Percentiles rank a stretch among this genome's conserved stretches.
Evolutionary conservation across 2,113 vertebrate genomes (phyloP).

Genomic region (Neogobius melanostomus): DNA sequence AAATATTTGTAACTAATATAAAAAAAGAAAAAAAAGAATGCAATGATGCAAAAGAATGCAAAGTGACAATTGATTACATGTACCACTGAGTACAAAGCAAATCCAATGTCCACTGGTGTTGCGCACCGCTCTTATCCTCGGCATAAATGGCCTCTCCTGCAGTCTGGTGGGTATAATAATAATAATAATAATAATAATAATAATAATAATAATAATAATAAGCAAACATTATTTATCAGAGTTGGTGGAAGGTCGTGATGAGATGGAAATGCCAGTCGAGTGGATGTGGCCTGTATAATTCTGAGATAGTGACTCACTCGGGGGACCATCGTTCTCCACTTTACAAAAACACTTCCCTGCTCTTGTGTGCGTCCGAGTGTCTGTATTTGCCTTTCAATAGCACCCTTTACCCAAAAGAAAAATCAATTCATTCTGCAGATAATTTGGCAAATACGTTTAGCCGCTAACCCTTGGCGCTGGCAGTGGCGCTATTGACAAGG

Average conservation of each 20-base stretch:
- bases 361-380: background rate
- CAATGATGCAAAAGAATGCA: too few species aligned
- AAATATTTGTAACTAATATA: too few species aligned
- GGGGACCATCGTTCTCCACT: background rate
- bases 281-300: background rate
- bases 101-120: too few species aligned
- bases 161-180: too few species aligned
- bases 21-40: too few species aligned
- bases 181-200: too few species aligned
- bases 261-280: background rate
- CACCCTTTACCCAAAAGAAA: slow-evolving; percentile 1
- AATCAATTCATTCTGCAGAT: slow-evolving; percentile 6
- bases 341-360: background rate
- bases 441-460: slow-evolving; percentile 6
- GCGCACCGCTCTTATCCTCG: too few species aligned
- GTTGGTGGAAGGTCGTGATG: background rate
- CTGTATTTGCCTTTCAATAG: slow-evolving; percentile 1
- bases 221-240: background rate
- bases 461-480: background rate
- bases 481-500: background rate
- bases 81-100: too few species aligned
- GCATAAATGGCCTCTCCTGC: too few species aligned
- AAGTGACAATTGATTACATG: too few species aligned
- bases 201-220: too few species aligned
- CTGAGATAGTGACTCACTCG: background rate